Percentiles rank a stretch among this genome's conserved stretches.
These are phyloP conservation scores for Lycodopsis pacificus DNA, from an alignment of 2,797 vertebrate species.

Conservation along the genomic window DNA sequence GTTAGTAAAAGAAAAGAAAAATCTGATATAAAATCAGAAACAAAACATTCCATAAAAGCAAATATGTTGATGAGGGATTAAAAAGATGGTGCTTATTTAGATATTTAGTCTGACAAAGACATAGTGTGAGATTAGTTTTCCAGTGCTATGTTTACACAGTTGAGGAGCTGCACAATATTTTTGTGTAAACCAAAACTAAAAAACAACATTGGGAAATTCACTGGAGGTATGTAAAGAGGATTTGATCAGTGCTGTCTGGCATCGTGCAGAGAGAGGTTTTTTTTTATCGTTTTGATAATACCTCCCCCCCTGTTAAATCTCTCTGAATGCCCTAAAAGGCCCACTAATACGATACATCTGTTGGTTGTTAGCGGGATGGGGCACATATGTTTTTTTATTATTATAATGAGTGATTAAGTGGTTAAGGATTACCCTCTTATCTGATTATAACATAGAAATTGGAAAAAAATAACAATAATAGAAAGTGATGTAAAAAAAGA, in stretches of 20 bases:
- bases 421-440: conserved; percentile 78
- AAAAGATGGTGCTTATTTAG: not conserved
- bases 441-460: conserved; percentile 57
- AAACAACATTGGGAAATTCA: conserved; percentile 37
- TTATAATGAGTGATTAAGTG: conserved; percentile 78
- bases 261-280: conserved; percentile 51
- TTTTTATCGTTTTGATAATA: conserved; percentile 69
- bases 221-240: conserved; percentile 71
- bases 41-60: conserved; percentile 5
- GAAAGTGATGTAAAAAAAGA: not conserved
- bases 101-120: not conserved
- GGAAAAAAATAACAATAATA: conserved; percentile 8
- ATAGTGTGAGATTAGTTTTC: not conserved
- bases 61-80: not conserved
- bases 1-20: not conserved
- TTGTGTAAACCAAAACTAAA: conserved; percentile 14
- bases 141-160: conserved; percentile 21
- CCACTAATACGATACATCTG: conserved; percentile 78
- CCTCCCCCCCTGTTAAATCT: conserved; percentile 68
- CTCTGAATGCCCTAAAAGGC: conserved; percentile 56
- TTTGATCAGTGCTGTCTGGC: conserved; percentile 67
- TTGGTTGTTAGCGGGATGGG: conserved; percentile 72
- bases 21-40: not conserved
- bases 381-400: conserved; percentile 71
- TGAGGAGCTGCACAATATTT: conserved; percentile 27